Evolutionary conservation across 1,140 invertebrate genomes (phyloP), one percentile per base, ranked within the genome.

Genomic region (Mactra quadrangularis): DNA sequence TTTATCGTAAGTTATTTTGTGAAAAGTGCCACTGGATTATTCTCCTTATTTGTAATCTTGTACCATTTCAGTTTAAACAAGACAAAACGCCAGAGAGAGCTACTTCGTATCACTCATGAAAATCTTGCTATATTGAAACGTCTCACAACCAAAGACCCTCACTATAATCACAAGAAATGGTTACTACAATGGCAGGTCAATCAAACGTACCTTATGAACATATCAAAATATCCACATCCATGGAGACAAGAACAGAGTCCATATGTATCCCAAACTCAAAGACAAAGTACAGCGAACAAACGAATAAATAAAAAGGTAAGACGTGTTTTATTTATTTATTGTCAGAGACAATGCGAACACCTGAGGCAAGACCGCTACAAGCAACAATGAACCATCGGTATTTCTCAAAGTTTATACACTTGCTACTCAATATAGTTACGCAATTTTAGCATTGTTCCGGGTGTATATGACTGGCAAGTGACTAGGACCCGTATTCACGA

Each of bases 51-150:
- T n/a, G n/a, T n/a, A n/a, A n/a, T n/a, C n/a, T n/a, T n/a, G n/a
- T n/a, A n/a, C n/a, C n/a, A 41, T 50, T 82, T 19, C 52, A 91
- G 90, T 79, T 76, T 91, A n/a, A 91, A 90, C 75, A 87, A 87
- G 66, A 81, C 70, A 25, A 88, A 90, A 72, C 71, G 88, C 29
- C 89, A 91, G 66, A 84, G 88, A 57, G 90, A 91, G 60, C 78
- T 91, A 38, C 45, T 91, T 13, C 64, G 90, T 35, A 88, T 91
- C n/a, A 88, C 90, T 0, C 88, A 89, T 50, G 90, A 91, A 71
- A 91, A 91, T 72, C 64, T 88, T 35, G 90, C 89, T 17, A 89
- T 91, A 45, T 57, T 90, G n/a, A 89, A 88, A 64, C 72, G 90
- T 55, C 87, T 91, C 0, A 82, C 74, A 0, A 71, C 83, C 1